These are phyloP conservation scores for Caenorhabditis tropicalis DNA, from an alignment of 1,140 invertebrate species.

Conservation along the genomic window DNA sequence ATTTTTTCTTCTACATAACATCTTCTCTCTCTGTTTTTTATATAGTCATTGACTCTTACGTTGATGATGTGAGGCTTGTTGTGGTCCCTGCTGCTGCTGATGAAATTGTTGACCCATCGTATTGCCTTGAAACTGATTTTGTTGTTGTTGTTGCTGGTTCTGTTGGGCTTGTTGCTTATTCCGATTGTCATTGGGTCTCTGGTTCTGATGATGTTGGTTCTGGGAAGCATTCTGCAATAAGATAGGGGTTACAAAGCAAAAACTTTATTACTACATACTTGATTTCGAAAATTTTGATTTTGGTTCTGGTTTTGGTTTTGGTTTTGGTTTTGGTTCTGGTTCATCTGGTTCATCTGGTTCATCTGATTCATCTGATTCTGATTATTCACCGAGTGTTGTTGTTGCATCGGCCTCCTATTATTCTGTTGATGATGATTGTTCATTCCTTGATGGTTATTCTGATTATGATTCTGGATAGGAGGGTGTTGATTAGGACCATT, in stretches of 20 bases:
- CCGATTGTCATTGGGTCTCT: neutral
- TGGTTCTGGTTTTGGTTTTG: neutral
- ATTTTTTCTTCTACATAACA: neutral
- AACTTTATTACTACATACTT: too few species aligned
- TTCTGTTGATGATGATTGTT: slow-evolving; percentile 2
- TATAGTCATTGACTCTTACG: neutral
- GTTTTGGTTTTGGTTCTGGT: neutral
- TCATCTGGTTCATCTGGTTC: slow-evolving; percentile 10
- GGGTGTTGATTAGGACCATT: neutral
- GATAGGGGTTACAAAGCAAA: too few species aligned
- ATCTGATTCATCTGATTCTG: slow-evolving; percentile 3
- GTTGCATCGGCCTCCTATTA: neutral
- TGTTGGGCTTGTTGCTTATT: neutral
- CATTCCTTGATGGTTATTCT: neutral
- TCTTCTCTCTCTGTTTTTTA: too few species aligned
- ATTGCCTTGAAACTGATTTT: slow-evolving; percentile 16
- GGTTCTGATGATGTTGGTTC: neutral
- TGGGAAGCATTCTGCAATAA: neutral
- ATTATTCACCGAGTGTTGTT: slow-evolving; percentile 17
- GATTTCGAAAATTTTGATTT: slow-evolving; percentile 6
- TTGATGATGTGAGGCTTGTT: slow-evolving; percentile 36
- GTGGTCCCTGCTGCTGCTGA: slow-evolving; percentile 38
- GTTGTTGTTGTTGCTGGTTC: slow-evolving; percentile 2
- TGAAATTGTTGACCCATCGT: neutral
- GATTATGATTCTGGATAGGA: neutral